Evolutionary conservation across 2,797 vertebrate species (phyloP), one percentile per base, ranked within the genome.

Genomic region (Aphelocoma californica): DNA sequence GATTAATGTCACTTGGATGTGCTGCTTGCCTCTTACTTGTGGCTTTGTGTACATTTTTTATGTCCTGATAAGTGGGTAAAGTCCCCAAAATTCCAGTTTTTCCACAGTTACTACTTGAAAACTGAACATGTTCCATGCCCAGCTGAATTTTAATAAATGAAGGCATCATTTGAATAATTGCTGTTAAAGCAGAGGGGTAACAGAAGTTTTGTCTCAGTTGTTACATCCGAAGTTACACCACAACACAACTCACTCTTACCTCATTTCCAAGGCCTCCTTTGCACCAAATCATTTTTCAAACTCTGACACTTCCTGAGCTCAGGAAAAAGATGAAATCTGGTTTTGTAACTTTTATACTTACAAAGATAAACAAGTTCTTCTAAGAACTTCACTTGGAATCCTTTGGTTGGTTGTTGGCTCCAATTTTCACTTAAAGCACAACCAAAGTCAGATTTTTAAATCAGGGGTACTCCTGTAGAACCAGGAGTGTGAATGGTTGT

Each of bases 261-360:
- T 67, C 62, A 6, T n/a, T 29, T 2, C 47, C 72, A 38, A 69
- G 72, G 38, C n/a, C 54, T 38, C 24, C 18, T 24, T 24, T 24
- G 47, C 47, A 20, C 28, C 62, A 60, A 38, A 45, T 1, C 6
- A 9, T 9, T 28, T 12, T 4, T 45, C 32, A 23, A 3, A 19
- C 38, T 51, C 53, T 58, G 60, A 2, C 34, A 5, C 44, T 74
- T 24, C 28, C 53, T 18, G 38, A 60, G 38, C 64, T 61, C 47
- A n/a, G 62, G 47, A 45, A n/a, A 29, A 60, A n/a, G 10, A 17
- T 14, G 16, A 77, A 67, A n/a, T 38, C 6, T n/a, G 72, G 0
- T 32, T 69, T 45, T 24, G 0, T 2, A 1, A 28, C 2, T 19
- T 56, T 47, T n/a, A 6, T 7, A 7, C 8, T 10, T 42, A 42